Evolutionary conservation across 2,797 vertebrate species (phyloP).

Genomic region (Florisuga fusca): DNA sequence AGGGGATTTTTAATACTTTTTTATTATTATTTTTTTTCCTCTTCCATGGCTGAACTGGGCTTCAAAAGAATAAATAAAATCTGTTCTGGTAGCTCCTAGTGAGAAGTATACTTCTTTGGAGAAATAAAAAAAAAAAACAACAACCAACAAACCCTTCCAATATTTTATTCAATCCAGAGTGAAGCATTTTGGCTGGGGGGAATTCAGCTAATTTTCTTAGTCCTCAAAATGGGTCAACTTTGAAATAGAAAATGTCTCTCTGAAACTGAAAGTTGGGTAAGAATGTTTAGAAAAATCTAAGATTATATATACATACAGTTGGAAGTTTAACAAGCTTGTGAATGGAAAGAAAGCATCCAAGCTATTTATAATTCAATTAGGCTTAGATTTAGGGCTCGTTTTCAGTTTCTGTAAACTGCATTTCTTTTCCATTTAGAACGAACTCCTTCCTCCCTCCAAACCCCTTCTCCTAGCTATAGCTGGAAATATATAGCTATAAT

Average conservation of each 20-base stretch:
- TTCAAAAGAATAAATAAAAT: constrained; percentile 34
- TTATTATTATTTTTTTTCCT: not conserved
- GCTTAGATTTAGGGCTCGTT: constrained; percentile 45
- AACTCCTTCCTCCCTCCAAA: constrained; percentile 15
- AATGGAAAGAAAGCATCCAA: constrained; percentile 7
- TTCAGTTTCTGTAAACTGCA: constrained; percentile 7
- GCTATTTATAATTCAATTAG: constrained; percentile 63
- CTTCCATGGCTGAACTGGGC: not conserved
- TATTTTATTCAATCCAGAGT: not conserved
- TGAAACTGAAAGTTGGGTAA: not conserved
- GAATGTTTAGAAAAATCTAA: constrained; percentile 24
- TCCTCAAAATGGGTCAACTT: constrained; percentile 10
- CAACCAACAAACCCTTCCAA: not conserved
- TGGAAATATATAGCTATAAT: constrained; percentile 28
- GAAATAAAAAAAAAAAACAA: not conserved
- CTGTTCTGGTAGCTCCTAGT: not conserved
- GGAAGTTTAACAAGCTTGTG: constrained; percentile 20
- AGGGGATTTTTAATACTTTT: not conserved
- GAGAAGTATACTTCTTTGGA: not conserved
- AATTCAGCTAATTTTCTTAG: not conserved
- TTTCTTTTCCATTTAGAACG: constrained; percentile 53
- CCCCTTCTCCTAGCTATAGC: not conserved
- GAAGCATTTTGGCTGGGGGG: not conserved
- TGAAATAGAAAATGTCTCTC: not conserved
- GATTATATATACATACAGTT: not conserved